A percentile compares a stretch with the other conserved stretches of the same genome.
Conservation (phyloP, 2,797 vertebrate species). For the Siniperca undulata region DNA sequence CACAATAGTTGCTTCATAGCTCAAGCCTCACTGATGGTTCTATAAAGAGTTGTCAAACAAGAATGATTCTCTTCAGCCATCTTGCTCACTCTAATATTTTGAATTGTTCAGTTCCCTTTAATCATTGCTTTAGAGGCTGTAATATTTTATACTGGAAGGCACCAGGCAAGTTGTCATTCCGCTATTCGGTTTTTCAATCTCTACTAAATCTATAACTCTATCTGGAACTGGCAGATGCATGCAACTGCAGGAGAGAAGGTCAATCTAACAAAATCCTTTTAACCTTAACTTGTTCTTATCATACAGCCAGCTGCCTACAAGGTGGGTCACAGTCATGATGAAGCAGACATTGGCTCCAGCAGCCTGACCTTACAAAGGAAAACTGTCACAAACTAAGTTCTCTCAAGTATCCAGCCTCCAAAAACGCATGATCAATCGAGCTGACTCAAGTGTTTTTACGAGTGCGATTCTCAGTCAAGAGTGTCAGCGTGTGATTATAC, state of each 20-base stretch:
- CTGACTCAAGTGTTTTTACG: slow-evolving; percentile 86
- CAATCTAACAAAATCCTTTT: slow-evolving; percentile 73
- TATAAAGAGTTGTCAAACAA: slow-evolving; percentile 58
- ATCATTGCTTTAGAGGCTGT: slow-evolving; percentile 49
- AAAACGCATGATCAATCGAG: slow-evolving; percentile 84
- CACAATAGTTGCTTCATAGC: slow-evolving; percentile 33
- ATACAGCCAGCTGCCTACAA: slow-evolving; percentile 64
- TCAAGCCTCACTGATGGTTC: slow-evolving; percentile 46
- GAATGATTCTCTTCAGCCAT: slow-evolving; percentile 51
- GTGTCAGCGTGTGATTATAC: slow-evolving; percentile 86
- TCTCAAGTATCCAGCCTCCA: slow-evolving; percentile 76
- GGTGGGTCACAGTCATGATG: slow-evolving; percentile 69
- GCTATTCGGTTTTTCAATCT: slow-evolving; percentile 30
- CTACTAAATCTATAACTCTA: slow-evolving; percentile 65
- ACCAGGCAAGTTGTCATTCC: slow-evolving; percentile 50
- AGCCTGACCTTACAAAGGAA: slow-evolving; percentile 83
- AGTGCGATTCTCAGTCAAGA: slow-evolving; percentile 74
- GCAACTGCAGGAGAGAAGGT: slow-evolving; percentile 52
- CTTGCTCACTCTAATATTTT: slow-evolving; percentile 48
- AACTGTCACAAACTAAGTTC: slow-evolving; percentile 88
- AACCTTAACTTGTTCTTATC: slow-evolving; percentile 73
- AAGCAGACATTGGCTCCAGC: slow-evolving; percentile 74
- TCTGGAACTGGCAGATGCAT: slow-evolving; percentile 63
- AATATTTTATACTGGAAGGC: slow-evolving; percentile 47
- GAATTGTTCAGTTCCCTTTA: slow-evolving; percentile 45